These are phyloP conservation scores for Armadillidium nasatum DNA, from an alignment of 1,140 invertebrate genomes.

Conservation along the genomic window DNA sequence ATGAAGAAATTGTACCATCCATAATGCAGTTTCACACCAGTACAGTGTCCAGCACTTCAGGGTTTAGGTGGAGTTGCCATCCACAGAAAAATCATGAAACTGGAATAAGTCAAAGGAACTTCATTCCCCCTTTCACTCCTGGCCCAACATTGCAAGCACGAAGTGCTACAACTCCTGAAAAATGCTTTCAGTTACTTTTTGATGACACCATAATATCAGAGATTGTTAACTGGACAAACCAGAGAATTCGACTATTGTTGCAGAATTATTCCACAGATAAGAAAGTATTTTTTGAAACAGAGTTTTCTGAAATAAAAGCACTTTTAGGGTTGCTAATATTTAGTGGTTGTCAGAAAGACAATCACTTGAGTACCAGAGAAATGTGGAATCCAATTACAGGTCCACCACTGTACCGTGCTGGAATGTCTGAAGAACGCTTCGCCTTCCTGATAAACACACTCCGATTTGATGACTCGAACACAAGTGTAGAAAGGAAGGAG, in stretches of 20 bases:
- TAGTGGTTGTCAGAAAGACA: slow-evolving; percentile 25
- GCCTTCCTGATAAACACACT: slow-evolving; percentile 21
- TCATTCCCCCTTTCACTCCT: not conserved
- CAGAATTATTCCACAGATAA: slow-evolving; percentile 12
- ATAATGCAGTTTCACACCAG: not conserved
- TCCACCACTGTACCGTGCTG: slow-evolving; percentile 24
- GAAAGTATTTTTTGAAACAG: not conserved
- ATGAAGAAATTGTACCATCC: not conserved
- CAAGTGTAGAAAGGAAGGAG: slow-evolving; percentile 29
- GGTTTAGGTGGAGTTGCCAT: not conserved
- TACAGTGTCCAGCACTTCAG: not conserved
- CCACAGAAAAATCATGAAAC: not conserved
- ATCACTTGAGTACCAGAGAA: slow-evolving; percentile 21
- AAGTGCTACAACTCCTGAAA: slow-evolving; percentile 13
- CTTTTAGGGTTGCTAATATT: slow-evolving; percentile 27
- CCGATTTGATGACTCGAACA: slow-evolving; percentile 45
- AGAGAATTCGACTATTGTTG: slow-evolving; percentile 18
- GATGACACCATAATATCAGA: not conserved
- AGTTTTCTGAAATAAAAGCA: slow-evolving; percentile 23
- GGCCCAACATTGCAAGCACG: not conserved
- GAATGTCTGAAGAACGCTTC: slow-evolving; percentile 28
- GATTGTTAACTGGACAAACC: slow-evolving; percentile 25
- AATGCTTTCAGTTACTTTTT: slow-evolving; percentile 23
- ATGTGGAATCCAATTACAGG: slow-evolving; percentile 28
- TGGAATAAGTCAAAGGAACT: not conserved